Conservation (phyloP, 2,113 vertebrate species). For the Halichoerus grypus region DNA sequence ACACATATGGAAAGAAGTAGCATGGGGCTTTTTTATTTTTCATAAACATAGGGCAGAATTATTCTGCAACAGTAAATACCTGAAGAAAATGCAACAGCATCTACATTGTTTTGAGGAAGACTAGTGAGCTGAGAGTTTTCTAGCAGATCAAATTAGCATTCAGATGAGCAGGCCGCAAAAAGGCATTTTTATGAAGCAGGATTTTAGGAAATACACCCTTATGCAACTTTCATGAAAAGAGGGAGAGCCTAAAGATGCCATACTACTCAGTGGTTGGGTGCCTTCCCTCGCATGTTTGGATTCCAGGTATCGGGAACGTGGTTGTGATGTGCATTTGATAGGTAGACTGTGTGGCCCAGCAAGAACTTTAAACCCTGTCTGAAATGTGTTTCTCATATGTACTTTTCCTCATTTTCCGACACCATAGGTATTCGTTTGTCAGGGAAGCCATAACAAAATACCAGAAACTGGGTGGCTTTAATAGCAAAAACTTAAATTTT, state of each 20-base stretch:
- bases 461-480: background rate
- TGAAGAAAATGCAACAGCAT: background rate
- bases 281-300: background rate
- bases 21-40: background rate
- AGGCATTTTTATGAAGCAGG: background rate
- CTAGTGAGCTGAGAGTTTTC: background rate
- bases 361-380: background rate
- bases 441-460: background rate
- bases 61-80: background rate
- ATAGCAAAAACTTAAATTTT: background rate
- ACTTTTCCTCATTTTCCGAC: background rate
- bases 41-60: background rate
- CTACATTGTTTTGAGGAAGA: background rate
- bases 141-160: background rate
- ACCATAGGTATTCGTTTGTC: background rate
- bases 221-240: background rate
- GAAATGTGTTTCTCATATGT: background rate
- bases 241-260: background rate
- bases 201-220: background rate
- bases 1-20: background rate
- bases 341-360: background rate
- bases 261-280: background rate
- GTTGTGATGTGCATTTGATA: background rate
- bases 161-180: background rate
- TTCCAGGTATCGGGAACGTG: background rate